Percentiles rank a stretch among this genome's conserved stretches.
phyloP scores from a whole-genome alignment of 2,888 invertebrate genomes.

The Tetropium fuscum region DNA sequence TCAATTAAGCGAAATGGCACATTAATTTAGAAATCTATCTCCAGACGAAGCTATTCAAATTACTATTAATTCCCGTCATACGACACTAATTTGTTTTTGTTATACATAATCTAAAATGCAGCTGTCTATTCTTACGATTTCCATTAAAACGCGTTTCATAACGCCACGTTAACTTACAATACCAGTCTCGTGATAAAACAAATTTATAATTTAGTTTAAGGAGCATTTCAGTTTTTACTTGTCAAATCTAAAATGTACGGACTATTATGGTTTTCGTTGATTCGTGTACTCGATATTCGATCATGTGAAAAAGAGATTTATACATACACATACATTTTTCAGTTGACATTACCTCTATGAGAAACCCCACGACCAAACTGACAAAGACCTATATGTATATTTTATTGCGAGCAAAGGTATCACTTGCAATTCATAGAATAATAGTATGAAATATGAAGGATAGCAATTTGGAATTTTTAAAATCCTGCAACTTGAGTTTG shows the following conservation, averaged over 20 bases:
- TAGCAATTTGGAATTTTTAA: too few species aligned
- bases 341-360: background rate
- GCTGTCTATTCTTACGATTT: background rate
- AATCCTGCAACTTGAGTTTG: too few species aligned
- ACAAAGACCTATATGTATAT: too few species aligned
- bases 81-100: constrained; percentile 14
- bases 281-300: too few species aligned
- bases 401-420: too few species aligned
- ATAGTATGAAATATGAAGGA: too few species aligned
- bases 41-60: constrained; percentile 12
- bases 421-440: too few species aligned
- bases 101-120: constrained; percentile 7
- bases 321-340: background rate
- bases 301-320: too few species aligned
- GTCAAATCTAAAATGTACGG: too few species aligned
- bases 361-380: too few species aligned
- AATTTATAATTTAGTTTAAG: constrained; percentile 12
- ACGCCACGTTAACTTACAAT: background rate
- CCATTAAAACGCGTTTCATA: background rate
- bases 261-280: too few species aligned
- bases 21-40: constrained; percentile 18
- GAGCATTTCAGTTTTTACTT: too few species aligned
- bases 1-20: constrained; percentile 19
- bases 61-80: constrained; percentile 14
- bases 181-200: constrained; percentile 7